Evolutionary conservation across 1,140 invertebrate genomes (phyloP), one percentile per base, ranked within the genome.

Genomic region (Cyphomyrmex costatus): DNA sequence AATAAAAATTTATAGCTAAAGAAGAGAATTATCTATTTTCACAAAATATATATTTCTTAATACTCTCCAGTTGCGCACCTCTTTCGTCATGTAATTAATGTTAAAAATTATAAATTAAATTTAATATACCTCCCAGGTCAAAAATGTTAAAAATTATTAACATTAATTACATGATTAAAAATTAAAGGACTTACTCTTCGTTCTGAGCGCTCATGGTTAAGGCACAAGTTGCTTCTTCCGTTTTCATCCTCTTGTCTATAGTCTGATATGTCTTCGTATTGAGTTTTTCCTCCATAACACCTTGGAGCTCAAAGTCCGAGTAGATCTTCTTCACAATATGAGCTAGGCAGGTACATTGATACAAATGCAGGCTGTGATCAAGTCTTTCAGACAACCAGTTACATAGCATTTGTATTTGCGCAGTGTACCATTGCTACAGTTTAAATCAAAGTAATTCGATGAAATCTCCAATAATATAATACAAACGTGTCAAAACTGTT

Each of bases 261-360:
- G 97, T 98, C 95, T 99, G 98, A 96, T 99, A 99, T 91, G 97
- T 97, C 96, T 99, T 99, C 63, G 98, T 98, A 95, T 99, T 99
- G n/a, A 99, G 95, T 95, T 98, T 98, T 93, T 99, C 99, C 93
- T 99, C 99, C 94, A 99, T 98, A 24, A 99, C 98, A 85, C 99
- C 99, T 96, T 99, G 99, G 76, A 99, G 96, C 95, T 99, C 99
- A 95, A 99, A 99, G 95, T 99, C 99, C 27, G 98, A 98, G 95
- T 99, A 99, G 92, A 99, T 97, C 98, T 99, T 99, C 98, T 99
- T 99, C 71, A 99, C 97, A 89, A 99, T 99, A 93, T 98, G 98
- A 92, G 98, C 98, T 90, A 99, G 96, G 95, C 99, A 99, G 85
- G 98, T 98, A 92, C 99, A 98, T 95, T 99, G 99, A 94, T 99